Evolutionary conservation across 1,140 invertebrate species (phyloP).

Genomic region (Trichoplusia ni): DNA sequence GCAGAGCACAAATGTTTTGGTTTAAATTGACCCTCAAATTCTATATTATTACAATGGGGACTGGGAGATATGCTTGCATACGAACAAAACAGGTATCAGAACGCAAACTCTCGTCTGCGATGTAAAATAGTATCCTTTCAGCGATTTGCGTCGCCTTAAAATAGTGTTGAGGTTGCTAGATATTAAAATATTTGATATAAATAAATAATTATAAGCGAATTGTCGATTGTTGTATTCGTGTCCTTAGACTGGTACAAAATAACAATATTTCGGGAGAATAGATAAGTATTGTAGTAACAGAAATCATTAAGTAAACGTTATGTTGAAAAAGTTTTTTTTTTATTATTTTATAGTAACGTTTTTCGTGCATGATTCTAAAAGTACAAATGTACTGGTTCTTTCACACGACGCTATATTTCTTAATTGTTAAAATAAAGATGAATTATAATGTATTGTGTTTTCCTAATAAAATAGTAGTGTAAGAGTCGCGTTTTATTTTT

Average conservation of each 20-base stretch:
- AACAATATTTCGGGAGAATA: slow-evolving; percentile 19
- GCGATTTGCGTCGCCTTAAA: background rate
- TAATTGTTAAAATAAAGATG: slow-evolving; percentile 72
- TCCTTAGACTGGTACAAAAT: slow-evolving; percentile 39
- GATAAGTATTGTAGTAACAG: slow-evolving; percentile 17
- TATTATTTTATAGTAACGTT: slow-evolving; percentile 53
- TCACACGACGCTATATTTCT: slow-evolving; percentile 62
- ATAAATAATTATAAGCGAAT: slow-evolving; percentile 36
- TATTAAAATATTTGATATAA: slow-evolving; percentile 34
- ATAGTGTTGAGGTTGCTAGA: slow-evolving; percentile 44
- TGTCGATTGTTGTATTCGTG: slow-evolving; percentile 35
- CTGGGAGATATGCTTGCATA: background rate
- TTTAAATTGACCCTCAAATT: no score
- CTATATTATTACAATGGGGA: no score
- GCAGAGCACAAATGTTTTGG: no score
- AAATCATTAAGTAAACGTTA: slow-evolving; percentile 42
- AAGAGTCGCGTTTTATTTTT: slow-evolving; percentile 66
- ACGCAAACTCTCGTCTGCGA: background rate
- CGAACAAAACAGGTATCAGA: background rate
- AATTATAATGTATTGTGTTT: slow-evolving; percentile 78
- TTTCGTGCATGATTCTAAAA: slow-evolving; percentile 63
- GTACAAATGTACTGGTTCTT: slow-evolving; percentile 65
- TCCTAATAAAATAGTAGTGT: slow-evolving; percentile 77
- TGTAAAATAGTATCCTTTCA: slow-evolving; percentile 13
- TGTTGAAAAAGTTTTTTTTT: slow-evolving; percentile 58